Base-by-base conservation (phyloP, 2,797 vertebrate genomes). In the Lophius americanus region DNA sequence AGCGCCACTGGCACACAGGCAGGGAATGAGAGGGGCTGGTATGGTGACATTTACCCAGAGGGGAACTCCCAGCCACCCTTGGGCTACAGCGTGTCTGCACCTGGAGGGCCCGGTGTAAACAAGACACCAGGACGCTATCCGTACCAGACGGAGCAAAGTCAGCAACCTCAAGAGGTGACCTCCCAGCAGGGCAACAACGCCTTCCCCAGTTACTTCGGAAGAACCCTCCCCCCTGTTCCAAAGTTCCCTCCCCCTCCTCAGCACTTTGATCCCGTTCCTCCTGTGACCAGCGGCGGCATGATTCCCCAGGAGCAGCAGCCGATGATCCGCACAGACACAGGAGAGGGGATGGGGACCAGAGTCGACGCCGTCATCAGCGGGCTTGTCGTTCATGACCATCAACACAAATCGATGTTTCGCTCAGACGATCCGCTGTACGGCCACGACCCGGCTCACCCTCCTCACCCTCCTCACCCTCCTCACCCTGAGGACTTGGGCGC, bases 1-100 rank as follows among this genome's bases (percentile, higher is more conserved):
- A 88, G 91, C 65, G 47, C 50, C 8, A 81, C 73, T 37, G 67
- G 91, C 68, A 89, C 93, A 65, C 94, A 95, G 85, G 92, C 92
- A 0, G 56, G 46, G 38, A 78, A 51, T 32, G 80, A 86, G 11
- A 66, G 64, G 14, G 64, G 71, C 10, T 91, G 92, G 92, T 93
- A 89, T n/a, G 67, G 79, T 12, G 73, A 92, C 4, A 48, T 5
- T 56, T 95, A 91, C 91, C 88, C 75, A 86, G 92, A 78, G 76
- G 91, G 55, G 75, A 87, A 37, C 85, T 85, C 51, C 85, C 92
- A 49, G 92, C 88, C 73, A 9, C 78, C 79, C 32, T 12, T 72
- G 3, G 68, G 85, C 65, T 90, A 79, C 68, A 73, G 38, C 7
- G 37, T 51, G 42, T 9, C 68, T 3, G 41, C n/a, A 33, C 67